Evolutionary conservation across 2,113 vertebrate species (phyloP), one percentile per base, ranked within the genome.

Genomic region (Phasianus colchicus): DNA sequence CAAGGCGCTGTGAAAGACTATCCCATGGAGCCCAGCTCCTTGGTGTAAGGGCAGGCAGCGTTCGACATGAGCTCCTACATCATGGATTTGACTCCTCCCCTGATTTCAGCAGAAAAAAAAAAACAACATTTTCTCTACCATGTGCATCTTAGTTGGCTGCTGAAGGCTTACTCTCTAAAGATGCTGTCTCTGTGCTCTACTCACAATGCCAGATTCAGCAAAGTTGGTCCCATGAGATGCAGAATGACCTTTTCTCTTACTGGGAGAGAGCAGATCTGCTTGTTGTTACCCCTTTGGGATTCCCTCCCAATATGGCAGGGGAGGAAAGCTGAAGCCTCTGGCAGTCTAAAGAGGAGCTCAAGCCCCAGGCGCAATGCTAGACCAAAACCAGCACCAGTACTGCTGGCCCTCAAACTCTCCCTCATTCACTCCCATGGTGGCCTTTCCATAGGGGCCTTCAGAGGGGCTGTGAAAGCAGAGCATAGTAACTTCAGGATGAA

Each of bases 381-480:
- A 73, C 5, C 63, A 55, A 50, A 55, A 65, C 21, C 0, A 0
- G 77, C 65, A 82, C n/a, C 61, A 0, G 77, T 61, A 82, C n/a
- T 57, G 43, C 11, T 4, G 83, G 17, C n/a, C 52, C 65, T 27
- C 27, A 30, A 17, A 54, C 52, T 36, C 42, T 77, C 55, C 79
- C 29, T 18, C 1, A 1, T 81, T 40, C 55, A 30, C 84, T 92
- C 60, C 63, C 65, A 0, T 11, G 66, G 70, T 63, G 58, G 63
- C 79, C 67, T 47, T 78, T 67, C 86, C 65, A 67, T 1, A 19
- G 38, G 32, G 52, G 32, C 66, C 34, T 54, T 19, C 60, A 73
- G 45, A 29, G 61, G 69, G 38, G 73, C 65, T 83, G 36, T 69
- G 40, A 90, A 88, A 92, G 65, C 42, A 75, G 52, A 61, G 70